A percentile compares a stretch with the other conserved stretches of the same genome.
Evolutionary conservation across 2,888 invertebrate genomes (phyloP).

Genomic region (Archaeoteleia sp.): DNA sequence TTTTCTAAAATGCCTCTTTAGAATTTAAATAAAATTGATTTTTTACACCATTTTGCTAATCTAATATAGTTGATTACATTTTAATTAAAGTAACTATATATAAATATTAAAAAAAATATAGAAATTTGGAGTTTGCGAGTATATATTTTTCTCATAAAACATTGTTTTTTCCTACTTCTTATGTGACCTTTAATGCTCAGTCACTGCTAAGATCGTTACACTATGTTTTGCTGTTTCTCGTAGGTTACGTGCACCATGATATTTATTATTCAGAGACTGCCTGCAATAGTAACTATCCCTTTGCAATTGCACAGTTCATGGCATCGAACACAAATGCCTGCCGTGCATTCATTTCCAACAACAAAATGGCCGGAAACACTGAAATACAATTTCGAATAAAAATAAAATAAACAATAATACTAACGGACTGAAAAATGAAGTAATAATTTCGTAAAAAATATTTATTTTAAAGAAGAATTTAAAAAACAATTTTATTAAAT

Average conservation of each 20-base stretch:
- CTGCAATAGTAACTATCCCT: slow-evolving; percentile 54
- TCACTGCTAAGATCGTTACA: slow-evolving; percentile 5
- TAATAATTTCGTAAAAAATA: no score
- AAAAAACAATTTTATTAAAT: no score
- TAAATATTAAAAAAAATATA: no score
- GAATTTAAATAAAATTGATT: no score
- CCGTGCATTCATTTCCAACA: slow-evolving; percentile 21
- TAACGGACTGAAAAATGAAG: slow-evolving; percentile 8
- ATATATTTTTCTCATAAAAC: no score
- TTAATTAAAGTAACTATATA: no score
- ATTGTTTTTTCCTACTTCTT: no score
- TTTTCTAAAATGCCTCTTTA: no score
- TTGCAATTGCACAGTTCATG: slow-evolving; percentile 53
- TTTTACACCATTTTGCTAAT: no score
- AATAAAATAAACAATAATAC: slow-evolving; percentile 16
- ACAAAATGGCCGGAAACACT: slow-evolving; percentile 21
- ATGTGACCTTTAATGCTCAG: slow-evolving; percentile 5
- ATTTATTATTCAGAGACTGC: slow-evolving; percentile 54
- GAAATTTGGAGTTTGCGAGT: no score
- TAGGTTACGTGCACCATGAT: slow-evolving; percentile 10
- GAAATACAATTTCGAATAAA: slow-evolving; percentile 5
- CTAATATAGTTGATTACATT: no score
- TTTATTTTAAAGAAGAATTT: no score
- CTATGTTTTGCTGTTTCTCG: slow-evolving; percentile 17
- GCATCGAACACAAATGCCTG: slow-evolving; percentile 32